These are phyloP conservation scores for Sanderia malayensis DNA, from an alignment of 30 jellyfish, hydroid and myxozoan species.

Conservation along the genomic window DNA sequence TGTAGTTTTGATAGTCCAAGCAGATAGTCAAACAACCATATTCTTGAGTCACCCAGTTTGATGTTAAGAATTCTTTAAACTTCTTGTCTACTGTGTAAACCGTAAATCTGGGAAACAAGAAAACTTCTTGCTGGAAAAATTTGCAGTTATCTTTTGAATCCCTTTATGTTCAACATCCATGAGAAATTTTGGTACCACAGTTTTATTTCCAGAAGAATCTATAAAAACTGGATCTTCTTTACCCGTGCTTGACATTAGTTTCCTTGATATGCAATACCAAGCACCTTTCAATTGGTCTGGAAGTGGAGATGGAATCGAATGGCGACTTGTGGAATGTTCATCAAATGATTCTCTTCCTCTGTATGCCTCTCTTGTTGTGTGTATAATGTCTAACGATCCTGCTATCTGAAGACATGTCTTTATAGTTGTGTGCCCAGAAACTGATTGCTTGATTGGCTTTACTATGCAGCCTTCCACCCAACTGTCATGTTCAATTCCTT, in stretches of 20 bases:
- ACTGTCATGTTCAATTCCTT: constrained; percentile 31
- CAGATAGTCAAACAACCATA: no score
- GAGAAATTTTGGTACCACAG: background rate
- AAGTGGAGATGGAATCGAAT: constrained; percentile 11
- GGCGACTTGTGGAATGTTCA: constrained; percentile 15
- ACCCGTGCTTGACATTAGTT: background rate
- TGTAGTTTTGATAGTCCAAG: no score
- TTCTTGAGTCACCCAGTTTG: no score
- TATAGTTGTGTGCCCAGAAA: constrained; percentile 24
- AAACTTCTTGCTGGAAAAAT: background rate
- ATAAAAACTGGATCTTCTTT: background rate
- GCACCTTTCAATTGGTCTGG: constrained; percentile 22
- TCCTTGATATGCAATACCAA: background rate
- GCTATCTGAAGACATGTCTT: background rate
- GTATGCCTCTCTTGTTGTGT: constrained; percentile 9
- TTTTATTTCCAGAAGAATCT: background rate
- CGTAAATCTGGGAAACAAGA: background rate
- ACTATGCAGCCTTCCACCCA: constrained; percentile 29
- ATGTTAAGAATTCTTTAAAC: no score
- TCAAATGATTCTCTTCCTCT: constrained; percentile 21
- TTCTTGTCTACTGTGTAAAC: background rate
- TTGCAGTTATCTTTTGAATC: background rate
- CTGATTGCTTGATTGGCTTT: constrained; percentile 19
- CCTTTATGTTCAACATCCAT: constrained; percentile 4
- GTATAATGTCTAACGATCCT: constrained; percentile 6